Evolutionary conservation across 2,797 vertebrate species (phyloP), one percentile per base, ranked within the genome.

Genomic region (Acanthurus tractus): DNA sequence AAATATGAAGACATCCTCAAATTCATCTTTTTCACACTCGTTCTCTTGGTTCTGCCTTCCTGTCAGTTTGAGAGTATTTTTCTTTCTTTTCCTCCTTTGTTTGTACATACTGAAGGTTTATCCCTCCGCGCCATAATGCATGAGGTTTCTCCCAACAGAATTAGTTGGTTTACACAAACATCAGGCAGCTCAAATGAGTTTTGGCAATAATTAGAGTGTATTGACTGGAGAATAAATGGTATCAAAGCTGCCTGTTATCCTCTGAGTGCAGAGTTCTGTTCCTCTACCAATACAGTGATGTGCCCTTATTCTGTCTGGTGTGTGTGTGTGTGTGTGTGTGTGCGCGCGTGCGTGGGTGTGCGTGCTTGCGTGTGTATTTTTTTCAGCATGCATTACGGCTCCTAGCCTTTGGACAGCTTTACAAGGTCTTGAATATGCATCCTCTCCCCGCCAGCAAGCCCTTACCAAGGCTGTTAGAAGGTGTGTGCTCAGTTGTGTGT

Each of bases 381-480:
- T 85, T 93, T 56, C 86, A 98, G 97, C 96, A 97, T 36, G 96
- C 96, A 0, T 93, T 98, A 84, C 95, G 97, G 88, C 96, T 98
- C 81, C 95, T 96, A 63, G 97, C 97, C 85, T 97, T 98, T 78
- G 96, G 97, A 91, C 96, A 97, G 88, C 96, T 98, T 83, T 96
- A 98, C 91, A 97, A 96, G 91, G 96, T 98, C 79, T 86, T 98
- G 92, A 95, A 97, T 82, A 97, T 97, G 97, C 96, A 97, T 86
- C 96, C 96, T 64, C 96, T 98, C 70, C 96, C 96, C 58, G 95
- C 95, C 87, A 96, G 93, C 91, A 97, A 96, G 74, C 95, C 95
- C 66, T 95, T 96, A 86, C 91, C 95, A 80, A 96, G 96, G 91
- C 96, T 96, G 79, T 91, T 94, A 48, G 96, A 98, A 96, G 97